phyloP scores from a whole-genome alignment of 2,888 invertebrate species.

The Drosophila tripunctata region DNA sequence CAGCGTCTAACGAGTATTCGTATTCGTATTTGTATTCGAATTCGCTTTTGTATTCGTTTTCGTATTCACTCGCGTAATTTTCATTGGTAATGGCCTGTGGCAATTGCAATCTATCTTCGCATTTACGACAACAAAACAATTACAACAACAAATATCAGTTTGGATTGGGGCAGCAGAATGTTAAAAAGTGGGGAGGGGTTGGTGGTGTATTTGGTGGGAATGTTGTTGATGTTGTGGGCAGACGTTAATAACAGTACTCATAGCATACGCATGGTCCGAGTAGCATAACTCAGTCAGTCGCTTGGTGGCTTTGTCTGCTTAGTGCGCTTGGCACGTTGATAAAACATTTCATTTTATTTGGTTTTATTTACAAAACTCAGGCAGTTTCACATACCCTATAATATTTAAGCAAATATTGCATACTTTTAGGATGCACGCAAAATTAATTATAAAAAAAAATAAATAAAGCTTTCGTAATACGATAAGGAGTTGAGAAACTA shows the following conservation, averaged over 20 bases:
- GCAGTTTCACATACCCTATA: constrained; percentile 46
- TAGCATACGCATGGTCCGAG: constrained; percentile 52
- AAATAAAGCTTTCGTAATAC: no score
- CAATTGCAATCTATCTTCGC: constrained; percentile 79
- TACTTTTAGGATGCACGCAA: constrained; percentile 1
- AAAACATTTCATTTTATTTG: constrained; percentile 77
- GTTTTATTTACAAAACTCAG: constrained; percentile 71
- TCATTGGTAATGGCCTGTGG: constrained; percentile 76
- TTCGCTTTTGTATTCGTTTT: neutral
- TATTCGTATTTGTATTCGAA: constrained; percentile 1
- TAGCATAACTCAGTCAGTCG: constrained; percentile 60
- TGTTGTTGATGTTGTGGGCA: neutral
- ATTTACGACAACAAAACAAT: constrained; percentile 80
- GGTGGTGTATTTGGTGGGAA: neutral
- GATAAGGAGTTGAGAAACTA: no score
- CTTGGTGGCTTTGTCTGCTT: constrained; percentile 46
- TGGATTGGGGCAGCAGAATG: constrained; percentile 50
- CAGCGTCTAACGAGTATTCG: neutral
- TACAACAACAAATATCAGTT: constrained; percentile 75
- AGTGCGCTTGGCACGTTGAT: constrained; percentile 77
- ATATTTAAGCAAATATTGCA: neutral
- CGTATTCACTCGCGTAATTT: constrained; percentile 40
- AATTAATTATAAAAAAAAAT: neutral
- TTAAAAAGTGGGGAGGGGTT: neutral
- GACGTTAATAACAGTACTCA: constrained; percentile 10